Conservation (phyloP, 2,797 vertebrate species). For the Mormyrops boulengeri region DNA sequence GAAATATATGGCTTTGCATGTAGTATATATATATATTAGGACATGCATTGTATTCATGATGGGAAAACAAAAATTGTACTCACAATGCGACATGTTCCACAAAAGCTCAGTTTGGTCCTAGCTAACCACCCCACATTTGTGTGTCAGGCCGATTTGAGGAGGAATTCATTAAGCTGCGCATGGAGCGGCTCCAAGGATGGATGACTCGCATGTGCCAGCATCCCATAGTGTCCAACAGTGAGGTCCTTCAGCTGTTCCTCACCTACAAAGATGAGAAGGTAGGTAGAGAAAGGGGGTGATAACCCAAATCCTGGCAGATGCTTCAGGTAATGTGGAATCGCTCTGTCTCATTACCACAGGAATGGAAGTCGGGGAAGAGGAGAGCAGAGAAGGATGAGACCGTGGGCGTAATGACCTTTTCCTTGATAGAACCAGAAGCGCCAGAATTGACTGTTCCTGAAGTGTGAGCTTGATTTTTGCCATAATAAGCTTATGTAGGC, state of each 20-base stretch:
- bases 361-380: constrained; percentile 84
- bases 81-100: neutral
- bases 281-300: neutral
- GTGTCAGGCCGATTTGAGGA: constrained; percentile 77
- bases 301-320: neutral
- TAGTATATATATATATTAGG: neutral
- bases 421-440: constrained; percentile 74
- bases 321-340: neutral
- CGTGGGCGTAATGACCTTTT: constrained; percentile 79
- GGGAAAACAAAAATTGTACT: neutral
- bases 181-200: constrained; percentile 84
- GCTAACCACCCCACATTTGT: neutral
- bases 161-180: constrained; percentile 83
- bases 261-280: constrained; percentile 81
- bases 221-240: constrained; percentile 76
- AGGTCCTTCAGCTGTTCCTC: constrained; percentile 84
- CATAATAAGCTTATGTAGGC: neutral
- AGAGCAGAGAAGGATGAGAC: constrained; percentile 81
- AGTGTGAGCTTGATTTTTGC: constrained; percentile 61
- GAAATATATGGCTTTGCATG: neutral
- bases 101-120: neutral
- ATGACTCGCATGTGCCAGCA: constrained; percentile 84
- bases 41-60: neutral
- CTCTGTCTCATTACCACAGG: constrained; percentile 49
- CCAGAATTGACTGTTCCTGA: constrained; percentile 69